Conservation (phyloP, 2,888 invertebrate species). For the Hirtodrosophila duncani region DNA sequence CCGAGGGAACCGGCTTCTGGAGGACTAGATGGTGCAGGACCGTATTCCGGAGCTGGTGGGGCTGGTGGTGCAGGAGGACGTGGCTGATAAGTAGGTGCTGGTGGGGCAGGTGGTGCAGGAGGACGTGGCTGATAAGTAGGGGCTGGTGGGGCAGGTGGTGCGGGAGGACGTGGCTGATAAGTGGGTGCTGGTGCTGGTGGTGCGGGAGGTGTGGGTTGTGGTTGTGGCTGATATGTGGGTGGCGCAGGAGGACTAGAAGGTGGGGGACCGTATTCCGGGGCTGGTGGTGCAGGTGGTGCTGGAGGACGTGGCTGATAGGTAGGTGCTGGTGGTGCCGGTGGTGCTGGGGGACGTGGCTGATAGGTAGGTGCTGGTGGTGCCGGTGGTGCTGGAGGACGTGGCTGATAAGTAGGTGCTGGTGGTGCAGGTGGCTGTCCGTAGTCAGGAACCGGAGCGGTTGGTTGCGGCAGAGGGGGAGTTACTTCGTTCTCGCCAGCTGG, state of each 20-base stretch:
- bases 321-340: slow-evolving; percentile 31
- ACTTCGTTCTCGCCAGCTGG: slow-evolving; percentile 29
- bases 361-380: slow-evolving; percentile 22
- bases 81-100: slow-evolving; percentile 40
- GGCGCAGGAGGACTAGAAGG: slow-evolving; percentile 14
- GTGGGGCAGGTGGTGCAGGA: slow-evolving; percentile 34
- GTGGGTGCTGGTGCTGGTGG: slow-evolving; percentile 26
- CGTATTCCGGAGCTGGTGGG: slow-evolving; percentile 39
- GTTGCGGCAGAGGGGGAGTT: slow-evolving; percentile 24
- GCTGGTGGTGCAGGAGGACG: slow-evolving; percentile 31
- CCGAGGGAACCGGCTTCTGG: slow-evolving; percentile 71
- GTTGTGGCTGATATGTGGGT: slow-evolving; percentile 42
- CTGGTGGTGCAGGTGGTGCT: slow-evolving; percentile 31
- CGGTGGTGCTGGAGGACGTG: slow-evolving; percentile 18
- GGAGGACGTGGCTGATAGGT: slow-evolving; percentile 48
- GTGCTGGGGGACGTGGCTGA: slow-evolving; percentile 28
- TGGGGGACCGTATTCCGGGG: slow-evolving; percentile 12
- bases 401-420: no score
- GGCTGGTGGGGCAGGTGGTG: slow-evolving; percentile 25
- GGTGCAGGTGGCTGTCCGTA: slow-evolving; percentile 28
- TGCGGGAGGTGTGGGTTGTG: slow-evolving; percentile 29
- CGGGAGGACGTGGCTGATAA: slow-evolving; percentile 37
- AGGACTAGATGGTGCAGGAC: slow-evolving; percentile 38
- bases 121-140: slow-evolving; percentile 37
- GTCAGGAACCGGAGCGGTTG: slow-evolving; percentile 24